phyloP scores from a whole-genome alignment of 1,140 invertebrate species.

The Myzus persicae region DNA sequence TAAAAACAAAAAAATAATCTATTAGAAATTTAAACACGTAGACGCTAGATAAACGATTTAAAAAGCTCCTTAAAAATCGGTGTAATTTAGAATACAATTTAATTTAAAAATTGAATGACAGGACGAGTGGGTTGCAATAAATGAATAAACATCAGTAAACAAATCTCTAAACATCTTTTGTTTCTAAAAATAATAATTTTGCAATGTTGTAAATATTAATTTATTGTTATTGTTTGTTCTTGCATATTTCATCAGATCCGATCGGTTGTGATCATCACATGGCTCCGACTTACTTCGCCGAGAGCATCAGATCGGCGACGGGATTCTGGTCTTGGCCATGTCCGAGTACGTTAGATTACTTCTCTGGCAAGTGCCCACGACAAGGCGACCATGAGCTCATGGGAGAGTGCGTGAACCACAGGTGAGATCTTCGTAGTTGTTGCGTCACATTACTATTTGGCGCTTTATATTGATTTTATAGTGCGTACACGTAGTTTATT shows the following conservation, averaged over 20 bases:
- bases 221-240: background rate
- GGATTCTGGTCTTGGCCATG: conserved; percentile 81
- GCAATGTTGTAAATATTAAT: no score
- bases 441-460: background rate
- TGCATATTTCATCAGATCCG: conserved; percentile 61
- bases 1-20: no score
- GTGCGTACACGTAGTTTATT: background rate
- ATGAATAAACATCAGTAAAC: background rate
- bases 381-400: conserved; percentile 60
- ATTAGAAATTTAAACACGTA: no score
- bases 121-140: background rate
- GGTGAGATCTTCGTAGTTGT: background rate
- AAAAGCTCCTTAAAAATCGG: no score
- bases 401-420: conserved; percentile 61
- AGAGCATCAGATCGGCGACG: conserved; percentile 72
- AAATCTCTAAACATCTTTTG: no score
- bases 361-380: conserved; percentile 70
- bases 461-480: background rate
- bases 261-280: conserved; percentile 73
- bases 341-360: conserved; percentile 70
- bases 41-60: no score
- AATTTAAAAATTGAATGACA: background rate
- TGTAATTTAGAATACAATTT: no score
- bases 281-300: conserved; percentile 75
- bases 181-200: no score